Conservation (phyloP, 2,888 invertebrate species). For the Imbricaverruca yamaguchii region DNA sequence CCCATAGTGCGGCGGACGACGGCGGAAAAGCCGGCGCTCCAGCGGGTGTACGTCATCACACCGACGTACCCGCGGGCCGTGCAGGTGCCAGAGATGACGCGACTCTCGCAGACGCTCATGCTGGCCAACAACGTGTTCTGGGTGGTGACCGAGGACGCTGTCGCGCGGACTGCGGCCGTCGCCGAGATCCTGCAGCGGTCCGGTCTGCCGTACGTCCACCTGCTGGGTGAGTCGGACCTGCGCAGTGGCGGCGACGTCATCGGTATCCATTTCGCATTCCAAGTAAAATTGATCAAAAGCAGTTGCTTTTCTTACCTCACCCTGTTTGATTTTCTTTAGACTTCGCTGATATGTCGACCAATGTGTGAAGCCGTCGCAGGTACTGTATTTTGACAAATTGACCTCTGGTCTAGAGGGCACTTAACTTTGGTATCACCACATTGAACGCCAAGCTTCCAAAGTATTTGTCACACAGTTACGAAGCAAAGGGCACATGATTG, state of each 20-base stretch:
- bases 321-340: too few species aligned
- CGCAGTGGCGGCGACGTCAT: background rate
- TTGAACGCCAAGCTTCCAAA: too few species aligned
- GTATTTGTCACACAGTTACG: too few species aligned
- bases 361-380: too few species aligned
- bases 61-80: conserved; percentile 34
- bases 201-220: conserved; percentile 30
- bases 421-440: too few species aligned
- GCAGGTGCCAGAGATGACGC: conserved; percentile 33
- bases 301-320: too few species aligned
- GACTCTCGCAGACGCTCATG: conserved; percentile 32
- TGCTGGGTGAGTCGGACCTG: conserved; percentile 26
- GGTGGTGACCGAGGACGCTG: conserved; percentile 33
- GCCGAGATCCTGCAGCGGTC: conserved; percentile 27
- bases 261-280: background rate
- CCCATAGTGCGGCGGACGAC: background rate
- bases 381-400: too few species aligned
- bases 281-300: too few species aligned
- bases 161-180: conserved; percentile 27
- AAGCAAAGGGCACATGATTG: too few species aligned
- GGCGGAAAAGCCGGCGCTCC: too few species aligned
- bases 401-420: too few species aligned
- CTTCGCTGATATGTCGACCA: too few species aligned
- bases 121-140: conserved; percentile 31
- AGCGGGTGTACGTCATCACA: conserved; percentile 32